Evolutionary conservation across 2,113 vertebrate species (phyloP).

Genomic region (Paradisaea rubra): DNA sequence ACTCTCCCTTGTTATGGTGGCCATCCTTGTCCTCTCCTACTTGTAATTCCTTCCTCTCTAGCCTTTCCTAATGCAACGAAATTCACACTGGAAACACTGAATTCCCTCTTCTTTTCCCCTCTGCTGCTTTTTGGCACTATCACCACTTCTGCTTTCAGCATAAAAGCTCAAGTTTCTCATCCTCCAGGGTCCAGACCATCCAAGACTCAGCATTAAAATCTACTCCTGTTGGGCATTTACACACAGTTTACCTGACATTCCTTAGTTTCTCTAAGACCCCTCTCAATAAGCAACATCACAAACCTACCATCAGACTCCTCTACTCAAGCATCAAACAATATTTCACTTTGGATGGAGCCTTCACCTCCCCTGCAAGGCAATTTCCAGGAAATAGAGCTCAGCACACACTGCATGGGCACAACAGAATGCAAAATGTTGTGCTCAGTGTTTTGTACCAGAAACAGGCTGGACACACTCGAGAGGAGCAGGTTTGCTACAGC

Average conservation of each 20-base stretch:
- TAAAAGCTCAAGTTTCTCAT: background rate
- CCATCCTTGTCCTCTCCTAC: background rate
- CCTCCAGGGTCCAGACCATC: background rate
- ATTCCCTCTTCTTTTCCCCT: background rate
- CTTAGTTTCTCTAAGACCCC: background rate
- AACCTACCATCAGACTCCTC: background rate
- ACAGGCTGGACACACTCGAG: background rate
- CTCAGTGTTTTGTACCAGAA: background rate
- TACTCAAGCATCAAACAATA: background rate
- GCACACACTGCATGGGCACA: fast-evolving
- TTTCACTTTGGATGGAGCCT: background rate
- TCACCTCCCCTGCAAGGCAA: background rate
- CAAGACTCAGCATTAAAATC: background rate
- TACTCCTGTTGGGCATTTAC: background rate
- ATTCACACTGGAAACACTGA: background rate
- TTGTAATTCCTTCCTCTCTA: background rate
- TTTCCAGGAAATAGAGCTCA: background rate
- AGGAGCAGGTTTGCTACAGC: background rate
- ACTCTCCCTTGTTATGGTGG: background rate
- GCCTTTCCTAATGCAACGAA: background rate
- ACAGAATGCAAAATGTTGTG: fast-evolving
- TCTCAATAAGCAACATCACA: background rate
- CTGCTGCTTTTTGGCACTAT: background rate
- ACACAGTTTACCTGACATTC: background rate
- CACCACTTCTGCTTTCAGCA: background rate